phyloP scores from a whole-genome alignment of 2,888 invertebrate species.

The Neoascia interrupta region DNA sequence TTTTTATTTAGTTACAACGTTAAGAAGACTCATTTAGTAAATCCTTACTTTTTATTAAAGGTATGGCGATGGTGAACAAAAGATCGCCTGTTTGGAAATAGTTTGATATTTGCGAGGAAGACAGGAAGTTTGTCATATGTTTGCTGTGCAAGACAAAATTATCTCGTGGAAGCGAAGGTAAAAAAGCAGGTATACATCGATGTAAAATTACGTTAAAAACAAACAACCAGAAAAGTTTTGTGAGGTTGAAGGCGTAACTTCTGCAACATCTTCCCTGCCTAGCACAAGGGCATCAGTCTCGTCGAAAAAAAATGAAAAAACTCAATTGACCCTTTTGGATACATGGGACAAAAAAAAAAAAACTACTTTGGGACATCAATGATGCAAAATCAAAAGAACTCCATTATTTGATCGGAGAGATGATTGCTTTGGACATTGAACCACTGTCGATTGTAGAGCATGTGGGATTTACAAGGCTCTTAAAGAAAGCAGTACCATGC shows the following conservation, averaged over 20 bases:
- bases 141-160: background rate
- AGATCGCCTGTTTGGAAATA: background rate
- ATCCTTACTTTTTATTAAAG: too few species aligned
- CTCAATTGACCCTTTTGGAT: background rate
- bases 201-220: background rate
- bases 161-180: background rate
- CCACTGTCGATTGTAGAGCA: background rate
- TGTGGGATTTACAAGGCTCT: background rate
- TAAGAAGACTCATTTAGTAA: too few species aligned
- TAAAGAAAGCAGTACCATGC: conserved; percentile 3
- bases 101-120: background rate
- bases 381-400: background rate
- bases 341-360: background rate
- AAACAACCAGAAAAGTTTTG: background rate
- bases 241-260: background rate
- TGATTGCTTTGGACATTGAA: background rate
- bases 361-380: background rate
- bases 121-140: background rate
- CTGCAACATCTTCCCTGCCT: background rate
- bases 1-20: too few species aligned
- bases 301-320: background rate
- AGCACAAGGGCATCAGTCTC: background rate
- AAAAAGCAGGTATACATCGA: background rate
- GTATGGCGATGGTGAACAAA: too few species aligned
- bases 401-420: background rate